Conservation (phyloP, 2,797 vertebrate genomes). For the Malurus leucopterus region DNA sequence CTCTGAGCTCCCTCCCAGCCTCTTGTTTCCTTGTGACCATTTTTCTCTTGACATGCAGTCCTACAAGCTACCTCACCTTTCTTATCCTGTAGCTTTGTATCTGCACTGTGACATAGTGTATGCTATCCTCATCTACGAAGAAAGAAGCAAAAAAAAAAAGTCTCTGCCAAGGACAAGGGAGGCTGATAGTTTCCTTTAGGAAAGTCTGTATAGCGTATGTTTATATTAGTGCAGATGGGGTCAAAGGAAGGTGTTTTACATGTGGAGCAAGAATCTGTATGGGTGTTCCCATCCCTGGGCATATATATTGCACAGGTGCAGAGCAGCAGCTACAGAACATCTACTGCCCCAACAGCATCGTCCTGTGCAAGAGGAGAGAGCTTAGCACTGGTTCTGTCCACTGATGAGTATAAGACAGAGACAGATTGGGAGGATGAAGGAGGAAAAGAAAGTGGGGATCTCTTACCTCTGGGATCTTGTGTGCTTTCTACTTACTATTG, state of each 20-base stretch:
- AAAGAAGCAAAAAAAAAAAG: neutral
- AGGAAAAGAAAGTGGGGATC: neutral
- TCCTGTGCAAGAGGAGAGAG: neutral
- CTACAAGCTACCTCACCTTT: neutral
- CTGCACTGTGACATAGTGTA: neutral
- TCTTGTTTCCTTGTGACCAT: neutral
- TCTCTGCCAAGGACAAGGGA: neutral
- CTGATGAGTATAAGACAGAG: neutral
- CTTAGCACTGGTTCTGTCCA: neutral
- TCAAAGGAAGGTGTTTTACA: neutral
- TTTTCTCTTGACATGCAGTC: neutral
- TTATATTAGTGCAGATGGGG: neutral
- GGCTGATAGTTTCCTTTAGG: neutral
- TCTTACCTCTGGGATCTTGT: neutral
- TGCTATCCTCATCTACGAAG: neutral
- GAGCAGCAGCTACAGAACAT: neutral
- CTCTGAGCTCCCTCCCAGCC: neutral
- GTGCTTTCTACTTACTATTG: neutral
- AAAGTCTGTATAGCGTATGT: neutral
- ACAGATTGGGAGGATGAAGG: neutral
- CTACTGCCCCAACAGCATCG: neutral
- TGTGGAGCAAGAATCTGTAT: neutral
- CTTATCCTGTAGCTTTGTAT: neutral
- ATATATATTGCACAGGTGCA: neutral
- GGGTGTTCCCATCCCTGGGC: neutral